Evolutionary conservation across 2,113 vertebrate species (phyloP).

Genomic region (Naja naja): DNA sequence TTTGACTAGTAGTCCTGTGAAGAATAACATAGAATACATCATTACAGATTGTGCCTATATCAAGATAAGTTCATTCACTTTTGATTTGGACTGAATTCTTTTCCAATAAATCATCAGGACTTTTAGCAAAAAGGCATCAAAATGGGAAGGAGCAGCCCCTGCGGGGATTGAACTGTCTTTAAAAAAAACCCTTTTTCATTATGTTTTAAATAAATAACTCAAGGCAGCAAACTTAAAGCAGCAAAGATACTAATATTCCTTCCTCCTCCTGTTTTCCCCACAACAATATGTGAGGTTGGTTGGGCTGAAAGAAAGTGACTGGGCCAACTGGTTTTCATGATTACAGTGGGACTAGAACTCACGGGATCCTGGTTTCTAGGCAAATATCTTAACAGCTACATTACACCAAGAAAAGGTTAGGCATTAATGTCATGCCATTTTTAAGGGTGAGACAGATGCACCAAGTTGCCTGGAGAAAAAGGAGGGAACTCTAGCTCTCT

Average conservation of each 20-base stretch:
- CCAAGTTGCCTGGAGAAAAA: not conserved
- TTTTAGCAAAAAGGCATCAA: not conserved
- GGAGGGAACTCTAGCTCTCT: fast-evolving
- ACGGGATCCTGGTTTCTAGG: not conserved
- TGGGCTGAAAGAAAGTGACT: not conserved
- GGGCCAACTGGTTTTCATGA: not conserved
- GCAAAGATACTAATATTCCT: not conserved
- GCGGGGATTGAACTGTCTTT: not conserved
- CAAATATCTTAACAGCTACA: not conserved
- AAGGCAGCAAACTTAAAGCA: not conserved
- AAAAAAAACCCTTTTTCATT: not conserved
- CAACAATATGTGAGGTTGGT: not conserved
- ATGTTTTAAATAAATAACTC: not conserved
- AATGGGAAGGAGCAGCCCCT: not conserved
- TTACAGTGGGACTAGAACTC: not conserved
- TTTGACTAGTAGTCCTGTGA: not conserved
- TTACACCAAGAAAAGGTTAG: fast-evolving
- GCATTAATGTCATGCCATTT: not conserved
- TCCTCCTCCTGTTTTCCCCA: not conserved
- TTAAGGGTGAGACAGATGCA: not conserved
- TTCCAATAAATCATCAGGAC: not conserved
- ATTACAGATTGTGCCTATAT: not conserved
- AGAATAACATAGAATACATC: not conserved
- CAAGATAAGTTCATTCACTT: not conserved
- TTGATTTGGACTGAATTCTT: constrained; percentile 6